Evolutionary conservation across 2,888 invertebrate genomes (phyloP).

Genomic region (Apeira syringaria): DNA sequence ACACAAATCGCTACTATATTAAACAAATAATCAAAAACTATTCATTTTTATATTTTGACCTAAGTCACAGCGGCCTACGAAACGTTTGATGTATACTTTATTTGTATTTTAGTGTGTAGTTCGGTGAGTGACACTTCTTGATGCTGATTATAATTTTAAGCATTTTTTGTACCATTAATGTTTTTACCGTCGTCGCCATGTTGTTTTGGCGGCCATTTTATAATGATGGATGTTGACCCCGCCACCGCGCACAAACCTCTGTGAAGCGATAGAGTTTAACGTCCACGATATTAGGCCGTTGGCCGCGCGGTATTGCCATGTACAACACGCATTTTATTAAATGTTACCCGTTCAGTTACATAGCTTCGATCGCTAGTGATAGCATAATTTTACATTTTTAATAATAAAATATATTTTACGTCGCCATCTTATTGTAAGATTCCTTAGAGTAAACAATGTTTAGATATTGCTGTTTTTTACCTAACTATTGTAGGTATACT

Average conservation of each 20-base stretch:
- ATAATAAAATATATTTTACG: slow-evolving; percentile 29
- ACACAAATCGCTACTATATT: slow-evolving; percentile 12
- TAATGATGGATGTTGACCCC: slow-evolving; percentile 46
- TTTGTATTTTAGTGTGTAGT: slow-evolving; percentile 61
- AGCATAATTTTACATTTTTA: slow-evolving; percentile 64
- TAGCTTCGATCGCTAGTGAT: slow-evolving; percentile 73
- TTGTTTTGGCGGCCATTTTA: slow-evolving; percentile 56
- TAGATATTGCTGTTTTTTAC: neutral
- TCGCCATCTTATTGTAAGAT: slow-evolving; percentile 24
- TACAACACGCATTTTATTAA: slow-evolving; percentile 55
- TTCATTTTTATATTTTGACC: slow-evolving; percentile 43
- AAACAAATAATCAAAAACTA: neutral
- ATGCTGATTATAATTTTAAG: slow-evolving; percentile 69
- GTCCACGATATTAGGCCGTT: slow-evolving; percentile 15
- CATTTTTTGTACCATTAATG: slow-evolving; percentile 55
- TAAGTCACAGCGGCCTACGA: slow-evolving; percentile 76
- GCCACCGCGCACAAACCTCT: slow-evolving; percentile 27
- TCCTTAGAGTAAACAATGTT: slow-evolving; percentile 3
- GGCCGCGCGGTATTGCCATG: slow-evolving; percentile 41
- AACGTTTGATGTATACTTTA: slow-evolving; percentile 60
- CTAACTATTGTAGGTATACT: neutral
- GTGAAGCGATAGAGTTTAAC: neutral
- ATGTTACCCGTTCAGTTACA: slow-evolving; percentile 72
- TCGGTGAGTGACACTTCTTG: slow-evolving; percentile 44
- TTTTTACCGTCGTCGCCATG: slow-evolving; percentile 41